A percentile compares a stretch with the other conserved stretches of the same genome.
Conservation (phyloP, 1,140 invertebrate species). For the Lepidotrigona ventralis region DNA sequence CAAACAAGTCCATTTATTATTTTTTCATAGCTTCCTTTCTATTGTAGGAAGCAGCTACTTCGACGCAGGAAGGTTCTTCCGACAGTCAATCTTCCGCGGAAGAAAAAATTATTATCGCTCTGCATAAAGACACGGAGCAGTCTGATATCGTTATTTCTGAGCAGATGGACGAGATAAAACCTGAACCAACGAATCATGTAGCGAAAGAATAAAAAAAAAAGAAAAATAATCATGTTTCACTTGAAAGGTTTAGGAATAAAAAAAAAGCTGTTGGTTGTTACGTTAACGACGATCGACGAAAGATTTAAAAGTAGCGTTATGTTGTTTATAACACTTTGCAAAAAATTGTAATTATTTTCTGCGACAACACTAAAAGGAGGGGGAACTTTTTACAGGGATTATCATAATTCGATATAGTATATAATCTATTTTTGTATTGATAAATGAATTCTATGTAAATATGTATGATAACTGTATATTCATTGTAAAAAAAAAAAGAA, state of each 20-base stretch:
- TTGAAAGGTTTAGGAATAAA: constrained; percentile 14
- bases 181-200: constrained; percentile 72
- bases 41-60: constrained; percentile 82
- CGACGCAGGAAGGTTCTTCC: constrained; percentile 82
- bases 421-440: constrained; percentile 73
- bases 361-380: not conserved
- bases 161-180: constrained; percentile 71
- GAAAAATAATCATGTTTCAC: not conserved
- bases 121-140: constrained; percentile 78
- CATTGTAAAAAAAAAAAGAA: constrained; percentile 66
- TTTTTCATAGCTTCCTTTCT: not conserved
- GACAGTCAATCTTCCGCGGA: constrained; percentile 83
- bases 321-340: constrained; percentile 20
- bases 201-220: constrained; percentile 71
- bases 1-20: not conserved
- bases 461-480: constrained; percentile 76
- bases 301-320: constrained; percentile 20
- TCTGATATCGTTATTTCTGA: constrained; percentile 72
- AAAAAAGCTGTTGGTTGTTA: constrained; percentile 6
- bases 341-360: constrained; percentile 34
- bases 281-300: constrained; percentile 3
- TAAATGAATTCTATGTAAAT: constrained; percentile 65
- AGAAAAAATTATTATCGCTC: constrained; percentile 86
- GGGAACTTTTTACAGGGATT: constrained; percentile 56
- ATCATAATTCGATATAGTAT: constrained; percentile 31